Base-by-base conservation (phyloP, 2,113 vertebrate species). In the Pachycephala philippinensis region DNA sequence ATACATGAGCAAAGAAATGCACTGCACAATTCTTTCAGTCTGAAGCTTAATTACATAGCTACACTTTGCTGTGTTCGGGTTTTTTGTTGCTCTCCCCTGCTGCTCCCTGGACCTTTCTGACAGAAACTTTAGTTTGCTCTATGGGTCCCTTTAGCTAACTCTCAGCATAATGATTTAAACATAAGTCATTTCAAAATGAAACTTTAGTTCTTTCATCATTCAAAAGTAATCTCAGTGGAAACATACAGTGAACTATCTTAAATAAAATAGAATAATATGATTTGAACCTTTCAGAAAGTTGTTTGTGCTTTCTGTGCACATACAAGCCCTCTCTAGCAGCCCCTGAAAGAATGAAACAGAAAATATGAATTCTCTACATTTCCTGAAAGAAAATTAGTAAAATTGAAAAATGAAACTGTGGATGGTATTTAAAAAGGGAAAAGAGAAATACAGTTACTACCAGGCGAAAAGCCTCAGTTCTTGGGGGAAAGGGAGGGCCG, bases 11-110 rank as follows among this genome's bases (percentile, higher is more conserved):
- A 66, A 85, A 78, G 8, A 11, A 49, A 4, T 49, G 7, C 6
- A 49, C n/a, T 66, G 39, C 18, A 87, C 23, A 85, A 84, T 37
- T 44, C 4, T 40, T 85, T 57, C 53, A 63, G 7, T 54, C 15
- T 64, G 30, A 72, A 50, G 10, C 12, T 35, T 65, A 33, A 39
- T 30, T 82, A 4, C 20, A 23, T 7, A 52, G 9, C 4, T 37
- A 40, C 6, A 2, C 1, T 71, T 27, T 9, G 20, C 4, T 0
- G 0, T 44, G 21, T 47, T 64, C 64, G 10, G 10, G 3, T 5
- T 11, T 37, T 90, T 27, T 61, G 4, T 22, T 42, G 1, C 7
- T 64, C 39, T 92, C 18, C 5, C 4, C 5, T 74, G 37, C 7
- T 80, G 26, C 15, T 90, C 9, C 21, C 18, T 65, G 18, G 24